Base-by-base conservation (phyloP, 23 tunicate genomes). In the Styela plicata region DNA sequence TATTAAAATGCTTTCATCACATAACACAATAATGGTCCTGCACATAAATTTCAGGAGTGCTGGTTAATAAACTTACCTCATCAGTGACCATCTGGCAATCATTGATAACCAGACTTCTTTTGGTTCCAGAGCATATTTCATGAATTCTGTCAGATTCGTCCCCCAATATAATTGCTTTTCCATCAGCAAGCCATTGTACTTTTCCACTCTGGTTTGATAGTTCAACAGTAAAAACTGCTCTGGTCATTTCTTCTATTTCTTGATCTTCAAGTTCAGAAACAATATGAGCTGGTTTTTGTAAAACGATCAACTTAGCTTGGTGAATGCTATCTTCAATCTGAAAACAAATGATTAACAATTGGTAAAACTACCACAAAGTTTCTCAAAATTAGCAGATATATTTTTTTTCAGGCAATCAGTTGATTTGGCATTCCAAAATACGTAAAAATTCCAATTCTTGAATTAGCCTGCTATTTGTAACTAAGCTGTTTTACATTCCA, bases 101-200 rank as follows among this genome's bases (percentile, higher is more conserved):
- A 17, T 75, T n/a, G 1, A 91, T 62, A 31, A 87, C 74, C 63
- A 91, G 83, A 31, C 91, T 86, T 78, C 97, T 27, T 20, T 32
- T 64, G 32, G 57, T 61, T 17, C 97, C 97, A 32, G 82, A 52
- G 22, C 87, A 90, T 1, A 91, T 83, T 17, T 57, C 74, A 36
- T 91, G 89, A 34, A 64, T 35, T 36, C 71, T 83, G 7, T 78
- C 64, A 63, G 82, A 21, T 24, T 53, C 81, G 13, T 53, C 17
- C 44, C 81, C 87, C 2, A 84, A 69, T 22, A 82, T 83, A 29
- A 90, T 77, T 2, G 90, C 80, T 34, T 82, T 37, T 61, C 96
- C 96, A 36, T 85, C 81, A 24, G 52, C 79, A 64, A 77, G 69
- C 96, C 96, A 90, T 53, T 90, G 84, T 22, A 90, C 96, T 52